Evolutionary conservation across 2,888 invertebrate species (phyloP).

Genomic region (Congeria kusceri): DNA sequence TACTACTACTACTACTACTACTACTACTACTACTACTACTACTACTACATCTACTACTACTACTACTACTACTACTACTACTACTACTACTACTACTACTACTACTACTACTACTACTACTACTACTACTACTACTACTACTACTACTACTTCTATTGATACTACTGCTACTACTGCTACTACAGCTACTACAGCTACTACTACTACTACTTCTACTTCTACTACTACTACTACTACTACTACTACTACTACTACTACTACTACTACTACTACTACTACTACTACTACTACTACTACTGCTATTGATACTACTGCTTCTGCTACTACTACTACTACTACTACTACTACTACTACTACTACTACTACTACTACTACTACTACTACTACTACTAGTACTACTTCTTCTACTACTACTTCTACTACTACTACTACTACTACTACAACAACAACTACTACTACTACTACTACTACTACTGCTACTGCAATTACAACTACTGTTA

Average conservation of each 20-base stretch:
- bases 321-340: not conserved
- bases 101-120: not conserved
- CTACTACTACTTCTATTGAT: not conserved
- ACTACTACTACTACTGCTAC: not conserved
- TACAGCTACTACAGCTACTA: not conserved
- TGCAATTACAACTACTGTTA: not conserved
- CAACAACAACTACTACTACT: not conserved
- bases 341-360: not conserved
- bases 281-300: not conserved
- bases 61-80: slow-evolving; percentile 10
- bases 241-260: slow-evolving; percentile 4
- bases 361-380: slow-evolving; percentile 1
- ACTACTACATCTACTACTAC: slow-evolving; percentile 3
- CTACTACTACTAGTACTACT: not conserved
- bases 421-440: slow-evolving; percentile 1
- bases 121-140: slow-evolving; percentile 7
- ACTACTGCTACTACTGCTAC: slow-evolving; percentile 3
- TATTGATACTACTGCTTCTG: not conserved
- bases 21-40: slow-evolving; percentile 7
- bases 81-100: not conserved
- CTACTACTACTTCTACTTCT: not conserved
- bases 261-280: not conserved
- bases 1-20: slow-evolving; percentile 6
- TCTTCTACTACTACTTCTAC: not conserved
- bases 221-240: slow-evolving; percentile 8